Evolutionary conservation across 2,797 vertebrate species (phyloP).

Genomic region (Gambusia yucatana): DNA sequence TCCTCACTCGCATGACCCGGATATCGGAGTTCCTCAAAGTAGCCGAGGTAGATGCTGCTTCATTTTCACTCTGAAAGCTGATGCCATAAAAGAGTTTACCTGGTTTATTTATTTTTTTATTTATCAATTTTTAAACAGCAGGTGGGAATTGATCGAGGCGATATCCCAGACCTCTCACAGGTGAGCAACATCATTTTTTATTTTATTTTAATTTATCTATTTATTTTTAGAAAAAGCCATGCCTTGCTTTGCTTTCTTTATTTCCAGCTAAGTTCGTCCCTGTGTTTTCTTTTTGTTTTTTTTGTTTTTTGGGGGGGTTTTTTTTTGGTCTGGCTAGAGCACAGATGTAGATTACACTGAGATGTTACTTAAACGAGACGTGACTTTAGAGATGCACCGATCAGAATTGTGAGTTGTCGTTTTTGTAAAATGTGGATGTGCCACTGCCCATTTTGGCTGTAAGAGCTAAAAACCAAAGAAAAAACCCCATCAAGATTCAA

Average conservation of each 20-base stretch:
- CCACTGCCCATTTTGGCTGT: background rate
- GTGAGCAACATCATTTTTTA: conserved; percentile 69
- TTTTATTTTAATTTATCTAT: background rate
- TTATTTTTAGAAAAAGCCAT: background rate
- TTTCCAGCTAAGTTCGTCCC: conserved; percentile 26
- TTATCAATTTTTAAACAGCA: conserved; percentile 83
- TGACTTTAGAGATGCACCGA: conserved; percentile 3
- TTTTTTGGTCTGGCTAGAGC: conserved; percentile 19
- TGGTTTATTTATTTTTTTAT: background rate
- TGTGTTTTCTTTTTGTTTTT: background rate
- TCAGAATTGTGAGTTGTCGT: background rate
- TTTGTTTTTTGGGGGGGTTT: conserved; percentile 23
- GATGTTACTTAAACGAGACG: background rate
- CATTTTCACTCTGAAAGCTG: background rate
- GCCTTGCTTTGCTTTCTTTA: conserved; percentile 22
- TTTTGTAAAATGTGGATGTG: background rate
- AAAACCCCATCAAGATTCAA: background rate
- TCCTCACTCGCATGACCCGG: conserved; percentile 97
- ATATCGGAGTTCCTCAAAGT: conserved; percentile 99
- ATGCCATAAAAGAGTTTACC: background rate
- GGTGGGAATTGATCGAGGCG: conserved; percentile 98
- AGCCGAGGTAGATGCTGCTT: conserved; percentile 88
- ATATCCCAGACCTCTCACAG: conserved; percentile 99
- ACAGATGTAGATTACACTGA: background rate
- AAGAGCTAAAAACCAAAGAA: background rate